Evolutionary conservation across 2,797 vertebrate genomes (phyloP).

Genomic region (Gadopsis bispinosus): DNA sequence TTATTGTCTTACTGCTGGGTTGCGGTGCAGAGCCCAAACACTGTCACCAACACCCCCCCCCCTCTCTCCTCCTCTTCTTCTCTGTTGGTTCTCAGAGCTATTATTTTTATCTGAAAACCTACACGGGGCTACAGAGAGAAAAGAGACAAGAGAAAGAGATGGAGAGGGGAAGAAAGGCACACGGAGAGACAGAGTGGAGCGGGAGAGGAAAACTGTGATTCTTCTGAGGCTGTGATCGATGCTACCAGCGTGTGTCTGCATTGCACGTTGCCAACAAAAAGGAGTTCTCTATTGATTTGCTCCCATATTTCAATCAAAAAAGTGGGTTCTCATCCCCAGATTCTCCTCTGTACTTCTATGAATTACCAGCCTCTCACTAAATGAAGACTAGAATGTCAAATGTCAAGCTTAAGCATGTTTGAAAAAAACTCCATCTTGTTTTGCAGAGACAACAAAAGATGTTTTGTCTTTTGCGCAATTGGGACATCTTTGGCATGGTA

Average conservation of each 20-base stretch:
- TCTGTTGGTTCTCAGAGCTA: conserved; percentile 75
- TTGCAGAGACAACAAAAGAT: conserved; percentile 44
- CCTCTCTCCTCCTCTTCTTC: conserved; percentile 9
- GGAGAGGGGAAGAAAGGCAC: conserved; percentile 38
- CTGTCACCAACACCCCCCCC: conserved; percentile 59
- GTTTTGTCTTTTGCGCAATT: conserved; percentile 23
- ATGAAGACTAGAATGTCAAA: conserved; percentile 47
- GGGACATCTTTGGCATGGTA: conserved; percentile 54
- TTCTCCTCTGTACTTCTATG: conserved; percentile 45
- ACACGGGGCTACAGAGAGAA: conserved; percentile 66
- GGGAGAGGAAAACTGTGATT: conserved; percentile 76
- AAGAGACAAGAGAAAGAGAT: conserved; percentile 46
- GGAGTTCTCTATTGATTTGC: conserved; percentile 78
- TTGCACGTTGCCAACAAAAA: conserved; percentile 68
- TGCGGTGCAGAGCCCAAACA: conserved; percentile 72
- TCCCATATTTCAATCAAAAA: conserved; percentile 73
- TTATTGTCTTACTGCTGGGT: conserved; percentile 75
- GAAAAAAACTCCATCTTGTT: conserved; percentile 34
- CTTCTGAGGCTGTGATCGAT: conserved; percentile 82
- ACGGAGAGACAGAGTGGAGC: conserved; percentile 52
- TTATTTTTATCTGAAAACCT: conserved; percentile 82
- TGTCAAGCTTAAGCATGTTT: conserved; percentile 46
- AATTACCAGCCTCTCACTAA: conserved; percentile 51
- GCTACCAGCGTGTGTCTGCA: conserved; percentile 75
- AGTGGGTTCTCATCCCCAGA: conserved; percentile 51